phyloP scores from a whole-genome alignment of 2,888 invertebrate species.

The Conchocele bisecta region DNA sequence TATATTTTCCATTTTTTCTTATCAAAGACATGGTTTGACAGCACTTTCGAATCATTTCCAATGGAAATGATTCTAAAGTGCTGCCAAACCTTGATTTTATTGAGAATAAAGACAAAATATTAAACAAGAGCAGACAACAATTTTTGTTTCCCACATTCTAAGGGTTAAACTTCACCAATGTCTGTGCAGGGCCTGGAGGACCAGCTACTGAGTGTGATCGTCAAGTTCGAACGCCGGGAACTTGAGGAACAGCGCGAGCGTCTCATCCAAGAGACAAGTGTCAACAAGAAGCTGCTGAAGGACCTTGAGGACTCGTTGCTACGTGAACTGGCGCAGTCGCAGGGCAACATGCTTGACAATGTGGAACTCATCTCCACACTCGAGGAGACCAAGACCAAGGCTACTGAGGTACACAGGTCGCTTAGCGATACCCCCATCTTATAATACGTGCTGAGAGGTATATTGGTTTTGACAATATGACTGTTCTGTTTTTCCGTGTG shows the following conservation, averaged over 20 bases:
- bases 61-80: too few species aligned
- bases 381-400: constrained; percentile 94
- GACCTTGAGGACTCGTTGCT: constrained; percentile 93
- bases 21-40: too few species aligned
- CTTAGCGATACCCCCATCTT: too few species aligned
- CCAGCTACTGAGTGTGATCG: constrained; percentile 94
- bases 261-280: constrained; percentile 91
- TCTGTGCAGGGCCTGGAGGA: constrained; percentile 91
- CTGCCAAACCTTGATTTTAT: too few species aligned
- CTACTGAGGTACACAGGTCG: constrained; percentile 91
- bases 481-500: too few species aligned
- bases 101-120: too few species aligned
- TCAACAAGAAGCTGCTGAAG: constrained; percentile 92
- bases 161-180: neutral
- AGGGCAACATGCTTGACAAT: constrained; percentile 96
- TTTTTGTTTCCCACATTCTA: neutral
- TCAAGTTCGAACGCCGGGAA: constrained; percentile 92
- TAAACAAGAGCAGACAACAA: too few species aligned
- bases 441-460: too few species aligned
- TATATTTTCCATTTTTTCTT: too few species aligned
- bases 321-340: constrained; percentile 91
- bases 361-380: constrained; percentile 92
- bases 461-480: too few species aligned
- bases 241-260: constrained; percentile 93
- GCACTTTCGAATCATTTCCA: too few species aligned